A percentile compares a stretch with the other conserved stretches of the same genome.
These are phyloP conservation scores for Pygmarrhopalites habei DNA, from an alignment of 1,140 invertebrate genomes.

Conservation along the genomic window DNA sequence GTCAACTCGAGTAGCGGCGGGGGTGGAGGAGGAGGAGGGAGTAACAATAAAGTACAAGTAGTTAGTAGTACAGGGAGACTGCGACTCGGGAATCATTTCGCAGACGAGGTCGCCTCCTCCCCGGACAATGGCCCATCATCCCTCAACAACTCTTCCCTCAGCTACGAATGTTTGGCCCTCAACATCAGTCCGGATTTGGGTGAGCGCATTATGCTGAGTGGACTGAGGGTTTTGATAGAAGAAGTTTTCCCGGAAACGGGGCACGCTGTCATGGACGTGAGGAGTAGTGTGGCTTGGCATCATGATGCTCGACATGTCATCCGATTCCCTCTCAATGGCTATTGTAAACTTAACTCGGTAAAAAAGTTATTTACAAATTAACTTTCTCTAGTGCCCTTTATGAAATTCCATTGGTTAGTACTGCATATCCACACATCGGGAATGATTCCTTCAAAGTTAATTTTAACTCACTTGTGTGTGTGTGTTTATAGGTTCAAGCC, in stretches of 20 bases:
- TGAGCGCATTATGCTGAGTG: slow-evolving; percentile 76
- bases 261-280: slow-evolving; percentile 70
- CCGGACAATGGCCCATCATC: slow-evolving; percentile 17
- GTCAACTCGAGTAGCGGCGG: slow-evolving; percentile 41
- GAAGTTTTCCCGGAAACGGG: slow-evolving; percentile 76
- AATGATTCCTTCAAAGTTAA: too few species aligned
- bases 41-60: slow-evolving; percentile 16
- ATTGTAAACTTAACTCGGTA: slow-evolving; percentile 84
- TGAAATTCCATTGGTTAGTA: too few species aligned
- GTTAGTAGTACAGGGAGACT: slow-evolving; percentile 22
- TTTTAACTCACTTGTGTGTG: too few species aligned
- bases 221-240: slow-evolving; percentile 60
- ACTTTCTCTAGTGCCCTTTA: too few species aligned
- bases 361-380: too few species aligned
- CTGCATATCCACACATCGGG: too few species aligned
- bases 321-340: slow-evolving; percentile 83
- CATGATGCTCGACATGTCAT: slow-evolving; percentile 77
- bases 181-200: slow-evolving; percentile 83
- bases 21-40: slow-evolving; percentile 3
- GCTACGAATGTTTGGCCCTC: slow-evolving; percentile 74
- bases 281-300: slow-evolving; percentile 74
- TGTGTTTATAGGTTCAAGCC: too few species aligned
- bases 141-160: not conserved
- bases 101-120: slow-evolving; percentile 23
- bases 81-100: slow-evolving; percentile 28